Conservation (phyloP, 2,113 vertebrate species). For the Ahaetulla prasina region DNA sequence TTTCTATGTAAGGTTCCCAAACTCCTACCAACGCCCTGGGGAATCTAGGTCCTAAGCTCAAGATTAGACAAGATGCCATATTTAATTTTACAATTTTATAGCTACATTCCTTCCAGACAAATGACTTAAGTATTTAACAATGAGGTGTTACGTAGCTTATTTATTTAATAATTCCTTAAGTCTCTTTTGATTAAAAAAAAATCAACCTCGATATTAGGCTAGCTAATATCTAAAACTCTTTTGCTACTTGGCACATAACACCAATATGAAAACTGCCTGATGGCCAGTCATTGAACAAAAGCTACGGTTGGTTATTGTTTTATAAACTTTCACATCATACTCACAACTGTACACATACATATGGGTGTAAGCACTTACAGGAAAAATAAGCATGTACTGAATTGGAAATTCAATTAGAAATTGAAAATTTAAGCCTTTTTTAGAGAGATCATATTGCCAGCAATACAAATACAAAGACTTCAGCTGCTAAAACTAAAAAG, state of each 20-base stretch:
- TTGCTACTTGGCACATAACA: neutral
- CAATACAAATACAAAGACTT: neutral
- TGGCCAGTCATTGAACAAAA: neutral
- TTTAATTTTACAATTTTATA: neutral
- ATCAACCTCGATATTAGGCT: slow-evolving; percentile 4
- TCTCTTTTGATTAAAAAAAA: slow-evolving; percentile 26
- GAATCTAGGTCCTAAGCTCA: neutral
- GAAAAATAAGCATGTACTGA: neutral
- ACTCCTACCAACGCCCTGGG: neutral
- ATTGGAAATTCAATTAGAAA: too few relatives aligned
- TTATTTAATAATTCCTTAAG: neutral
- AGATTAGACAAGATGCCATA: neutral
- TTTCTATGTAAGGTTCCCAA: slow-evolving; percentile 23
- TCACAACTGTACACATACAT: too few relatives aligned
- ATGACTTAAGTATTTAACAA: neutral
- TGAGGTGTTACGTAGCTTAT: neutral
- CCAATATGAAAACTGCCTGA: neutral
- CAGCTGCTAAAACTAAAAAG: neutral
- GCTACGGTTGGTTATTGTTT: too few relatives aligned
- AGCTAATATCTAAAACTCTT: slow-evolving; percentile 12
- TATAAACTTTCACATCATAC: neutral
- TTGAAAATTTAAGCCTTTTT: neutral
- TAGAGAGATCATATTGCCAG: neutral
- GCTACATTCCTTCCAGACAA: neutral
- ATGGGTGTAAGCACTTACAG: neutral